Percentiles rank a stretch among this genome's conserved stretches.
These are phyloP conservation scores for Eriocheir sinensis DNA, from an alignment of 1,140 invertebrate genomes.

Conservation along the genomic window DNA sequence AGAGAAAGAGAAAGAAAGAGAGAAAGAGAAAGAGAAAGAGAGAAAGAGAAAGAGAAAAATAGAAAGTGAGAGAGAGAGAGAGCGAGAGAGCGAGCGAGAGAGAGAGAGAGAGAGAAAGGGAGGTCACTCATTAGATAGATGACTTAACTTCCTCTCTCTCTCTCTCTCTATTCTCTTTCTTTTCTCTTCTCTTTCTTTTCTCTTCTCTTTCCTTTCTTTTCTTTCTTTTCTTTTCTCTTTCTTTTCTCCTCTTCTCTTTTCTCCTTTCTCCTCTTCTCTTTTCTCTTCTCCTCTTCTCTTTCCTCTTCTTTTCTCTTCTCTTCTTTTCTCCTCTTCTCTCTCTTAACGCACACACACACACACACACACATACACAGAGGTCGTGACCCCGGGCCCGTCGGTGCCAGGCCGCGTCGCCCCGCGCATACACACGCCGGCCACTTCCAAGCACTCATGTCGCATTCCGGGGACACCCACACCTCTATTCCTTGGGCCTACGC, in stretches of 20 bases:
- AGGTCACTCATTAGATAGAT: not conserved
- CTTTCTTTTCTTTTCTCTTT: not conserved
- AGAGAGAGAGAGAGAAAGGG: not conserved
- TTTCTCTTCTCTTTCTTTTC: not conserved
- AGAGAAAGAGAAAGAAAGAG: not conserved
- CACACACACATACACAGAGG: not conserved
- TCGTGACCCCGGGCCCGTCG: too few relatives aligned
- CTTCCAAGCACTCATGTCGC: not conserved
- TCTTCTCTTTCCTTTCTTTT: not conserved
- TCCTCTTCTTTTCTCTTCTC: too few relatives aligned
- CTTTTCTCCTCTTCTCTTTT: not conserved
- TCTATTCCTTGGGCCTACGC: not conserved
- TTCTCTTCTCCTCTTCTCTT: too few relatives aligned
- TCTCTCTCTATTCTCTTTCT: not conserved
- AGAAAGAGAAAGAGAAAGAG: not conserved
- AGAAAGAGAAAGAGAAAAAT: too few relatives aligned
- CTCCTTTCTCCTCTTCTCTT: too few relatives aligned
- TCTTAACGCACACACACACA: not conserved
- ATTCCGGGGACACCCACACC: not conserved
- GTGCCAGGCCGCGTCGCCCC: not conserved
- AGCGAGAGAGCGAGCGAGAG: too few relatives aligned
- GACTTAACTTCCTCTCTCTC: not conserved
- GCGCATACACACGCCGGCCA: not conserved
- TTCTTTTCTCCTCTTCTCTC: too few relatives aligned
- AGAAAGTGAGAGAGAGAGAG: not conserved